Base-by-base conservation (phyloP, 2,888 invertebrate genomes). In the Lasioglossum pauxillum region DNA sequence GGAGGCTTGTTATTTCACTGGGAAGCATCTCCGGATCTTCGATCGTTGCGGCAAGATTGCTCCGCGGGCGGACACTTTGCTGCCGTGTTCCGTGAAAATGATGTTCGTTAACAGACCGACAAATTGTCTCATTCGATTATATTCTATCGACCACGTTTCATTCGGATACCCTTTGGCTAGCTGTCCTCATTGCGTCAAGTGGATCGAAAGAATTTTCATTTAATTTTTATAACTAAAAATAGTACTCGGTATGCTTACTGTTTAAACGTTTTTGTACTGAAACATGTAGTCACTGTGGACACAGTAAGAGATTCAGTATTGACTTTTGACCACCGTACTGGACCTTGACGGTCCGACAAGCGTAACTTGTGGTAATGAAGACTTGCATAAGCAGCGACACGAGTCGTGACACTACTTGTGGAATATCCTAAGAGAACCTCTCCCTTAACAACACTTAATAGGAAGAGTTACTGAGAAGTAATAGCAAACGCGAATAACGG, bases 1-100 rank as follows among this genome's bases (percentile, higher is more conserved):
- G 81, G 85, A 44, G 90, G 92, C 89, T 89, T 93, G 91, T 92
- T 93, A 92, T 93, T 92, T 91, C 88, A 90, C 90, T 88, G 87
- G 82, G 90, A 92, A 92, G 87, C 92, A 92, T 91, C 90, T 88
- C 83, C 80, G 92, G 90, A 90, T 91, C 91, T 85, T 88, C 88
- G 88, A 89, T 86, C 87, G 80, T 90, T 88, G 81, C 86, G 84
- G 89, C 82, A 84, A 84, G 87, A 87, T 90, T 84, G 81, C 72
- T 87, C 82, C 35, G 75, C 31, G 35, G 78, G 27, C 73, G 78
- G 72, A 85, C 84, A 90, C 84, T 86, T 88, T 89, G 78, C 60
- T 84, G 89, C 82, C 90, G 91, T 87, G 91, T 90, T 53, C 91
- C 89, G 78, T 72, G 71, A 80, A 84, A 72, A 67, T 67, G 57